Evolutionary conservation across 2,797 vertebrate species (phyloP).

Genomic region (Anguilla megastoma): DNA sequence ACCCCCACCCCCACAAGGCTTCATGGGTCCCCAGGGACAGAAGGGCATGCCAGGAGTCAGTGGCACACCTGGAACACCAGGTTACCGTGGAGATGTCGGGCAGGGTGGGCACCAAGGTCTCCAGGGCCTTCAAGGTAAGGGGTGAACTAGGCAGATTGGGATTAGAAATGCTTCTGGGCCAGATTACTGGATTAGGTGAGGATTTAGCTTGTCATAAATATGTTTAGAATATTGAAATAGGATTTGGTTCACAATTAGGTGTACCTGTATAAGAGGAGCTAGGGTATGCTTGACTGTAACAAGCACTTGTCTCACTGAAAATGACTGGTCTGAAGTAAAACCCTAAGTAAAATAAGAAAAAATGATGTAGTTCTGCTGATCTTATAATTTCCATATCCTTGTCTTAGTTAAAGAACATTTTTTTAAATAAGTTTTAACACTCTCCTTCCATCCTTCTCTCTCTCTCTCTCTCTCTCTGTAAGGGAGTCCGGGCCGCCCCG

Average conservation of each 20-base stretch:
- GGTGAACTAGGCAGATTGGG: background rate
- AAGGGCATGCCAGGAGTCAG: slow-evolving; percentile 84
- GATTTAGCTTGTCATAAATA: background rate
- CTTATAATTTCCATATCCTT: background rate
- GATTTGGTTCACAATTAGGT: background rate
- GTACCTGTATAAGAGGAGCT: background rate
- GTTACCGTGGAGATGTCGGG: slow-evolving; percentile 83
- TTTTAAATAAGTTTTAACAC: background rate
- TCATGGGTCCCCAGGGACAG: slow-evolving; percentile 75
- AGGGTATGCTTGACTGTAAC: background rate
- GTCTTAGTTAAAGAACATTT: background rate
- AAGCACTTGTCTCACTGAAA: background rate
- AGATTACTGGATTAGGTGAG: background rate
- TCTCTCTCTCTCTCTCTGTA: background rate
- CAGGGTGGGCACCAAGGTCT: slow-evolving; percentile 80
- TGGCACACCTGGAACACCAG: slow-evolving; percentile 79
- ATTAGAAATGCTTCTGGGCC: no score
- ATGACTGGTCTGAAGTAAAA: no score
- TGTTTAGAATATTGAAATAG: background rate
- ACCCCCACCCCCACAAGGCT: slow-evolving; percentile 66
- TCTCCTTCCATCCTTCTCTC: slow-evolving; percentile 22
- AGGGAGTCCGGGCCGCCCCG: slow-evolving; percentile 77
- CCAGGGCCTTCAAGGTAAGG: slow-evolving; percentile 85
- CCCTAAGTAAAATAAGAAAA: background rate
- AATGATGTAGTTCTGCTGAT: background rate